Conservation (phyloP, 2,113 vertebrate genomes). For the Fulmarus glacialis region DNA sequence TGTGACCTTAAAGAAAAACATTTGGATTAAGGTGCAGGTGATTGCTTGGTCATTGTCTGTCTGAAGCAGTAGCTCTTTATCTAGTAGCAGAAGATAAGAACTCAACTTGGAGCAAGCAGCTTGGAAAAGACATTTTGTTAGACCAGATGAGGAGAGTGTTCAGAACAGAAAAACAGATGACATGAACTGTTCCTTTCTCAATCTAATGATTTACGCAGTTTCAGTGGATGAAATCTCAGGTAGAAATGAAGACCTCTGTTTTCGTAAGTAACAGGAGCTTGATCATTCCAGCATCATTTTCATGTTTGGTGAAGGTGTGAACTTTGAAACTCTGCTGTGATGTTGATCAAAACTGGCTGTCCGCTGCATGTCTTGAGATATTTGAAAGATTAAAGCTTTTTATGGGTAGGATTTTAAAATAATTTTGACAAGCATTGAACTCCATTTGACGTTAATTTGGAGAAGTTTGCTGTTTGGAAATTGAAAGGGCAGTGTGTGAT, state of each 20-base stretch:
- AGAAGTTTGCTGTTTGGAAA: neutral
- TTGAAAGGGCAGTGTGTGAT: neutral
- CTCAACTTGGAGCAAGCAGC: neutral
- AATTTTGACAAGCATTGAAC: neutral
- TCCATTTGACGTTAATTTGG: neutral
- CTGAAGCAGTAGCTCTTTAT: constrained; percentile 56
- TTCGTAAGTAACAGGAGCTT: neutral
- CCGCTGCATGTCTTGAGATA: neutral
- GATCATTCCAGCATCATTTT: neutral
- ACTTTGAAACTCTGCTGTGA: neutral
- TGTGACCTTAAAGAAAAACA: constrained; percentile 45
- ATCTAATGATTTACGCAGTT: neutral
- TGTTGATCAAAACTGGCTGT: neutral
- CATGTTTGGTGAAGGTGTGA: neutral
- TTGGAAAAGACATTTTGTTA: neutral
- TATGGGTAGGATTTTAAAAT: neutral
- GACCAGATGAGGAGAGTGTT: neutral
- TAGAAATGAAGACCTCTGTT: neutral
- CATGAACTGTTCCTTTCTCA: neutral
- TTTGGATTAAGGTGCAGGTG: constrained; percentile 27
- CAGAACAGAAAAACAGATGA: neutral
- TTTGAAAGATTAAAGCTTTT: neutral
- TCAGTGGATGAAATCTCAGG: neutral
- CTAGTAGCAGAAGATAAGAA: constrained; percentile 45
- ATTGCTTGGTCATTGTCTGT: neutral